Percentiles rank a stretch among this genome's conserved stretches.
Conservation (phyloP, 1,140 invertebrate genomes). For the Heliconius congener region DNA sequence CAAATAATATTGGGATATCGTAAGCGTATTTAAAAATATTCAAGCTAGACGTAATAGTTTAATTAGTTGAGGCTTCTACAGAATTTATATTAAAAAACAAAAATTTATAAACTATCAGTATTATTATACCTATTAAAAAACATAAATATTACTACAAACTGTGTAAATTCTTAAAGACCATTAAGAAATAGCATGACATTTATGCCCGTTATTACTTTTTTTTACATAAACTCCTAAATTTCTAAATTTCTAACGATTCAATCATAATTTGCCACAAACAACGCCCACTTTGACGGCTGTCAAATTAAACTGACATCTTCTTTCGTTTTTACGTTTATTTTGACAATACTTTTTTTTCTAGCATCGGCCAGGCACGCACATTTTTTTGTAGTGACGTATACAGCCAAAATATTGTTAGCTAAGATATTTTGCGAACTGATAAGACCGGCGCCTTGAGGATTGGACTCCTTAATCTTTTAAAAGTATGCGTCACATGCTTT, state of each 20-base stretch:
- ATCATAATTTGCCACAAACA: constrained; percentile 60
- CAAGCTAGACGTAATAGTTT: too few species aligned
- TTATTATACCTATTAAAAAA: too few species aligned
- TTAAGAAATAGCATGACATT: background rate
- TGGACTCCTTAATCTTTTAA: constrained; percentile 1
- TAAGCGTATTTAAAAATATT: too few species aligned
- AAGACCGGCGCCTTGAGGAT: constrained; percentile 38
- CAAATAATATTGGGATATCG: too few species aligned
- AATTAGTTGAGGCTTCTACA: too few species aligned
- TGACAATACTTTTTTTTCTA: constrained; percentile 46
- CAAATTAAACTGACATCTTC: constrained; percentile 65
- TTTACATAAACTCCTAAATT: constrained; percentile 21
- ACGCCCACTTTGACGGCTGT: constrained; percentile 66
- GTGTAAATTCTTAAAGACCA: background rate
- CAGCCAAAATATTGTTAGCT: constrained; percentile 37
- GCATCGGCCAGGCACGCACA: constrained; percentile 24
- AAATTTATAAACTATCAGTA: too few species aligned
- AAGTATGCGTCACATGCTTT: background rate
- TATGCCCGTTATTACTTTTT: background rate
- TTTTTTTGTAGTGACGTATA: constrained; percentile 39
- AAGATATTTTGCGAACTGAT: constrained; percentile 24
- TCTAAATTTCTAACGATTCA: constrained; percentile 44
- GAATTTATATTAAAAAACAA: too few species aligned
- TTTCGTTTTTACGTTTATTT: constrained; percentile 47
- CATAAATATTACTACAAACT: too few species aligned